Evolutionary conservation across 2,797 vertebrate genomes (phyloP).

Genomic region (Lophotriccus pileatus): DNA sequence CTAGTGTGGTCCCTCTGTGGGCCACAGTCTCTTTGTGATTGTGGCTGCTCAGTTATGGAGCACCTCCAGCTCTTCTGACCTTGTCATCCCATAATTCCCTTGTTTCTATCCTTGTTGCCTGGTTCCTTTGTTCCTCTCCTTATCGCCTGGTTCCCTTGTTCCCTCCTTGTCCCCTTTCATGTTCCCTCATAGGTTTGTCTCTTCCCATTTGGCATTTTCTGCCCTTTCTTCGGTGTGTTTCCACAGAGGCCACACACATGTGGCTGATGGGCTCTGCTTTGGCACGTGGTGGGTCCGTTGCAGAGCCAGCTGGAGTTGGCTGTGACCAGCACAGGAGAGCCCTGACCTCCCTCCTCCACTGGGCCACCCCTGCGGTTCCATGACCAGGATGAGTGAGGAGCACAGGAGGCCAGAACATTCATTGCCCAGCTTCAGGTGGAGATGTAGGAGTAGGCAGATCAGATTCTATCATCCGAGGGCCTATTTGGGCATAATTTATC

Average conservation of each 20-base stretch:
- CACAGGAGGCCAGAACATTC: not conserved
- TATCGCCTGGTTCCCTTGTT: not conserved
- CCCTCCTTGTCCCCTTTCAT: not conserved
- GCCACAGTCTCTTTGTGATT: not conserved
- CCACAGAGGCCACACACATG: accelerated
- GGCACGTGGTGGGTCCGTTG: accelerated
- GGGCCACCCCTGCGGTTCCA: not conserved
- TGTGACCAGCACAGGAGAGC: not conserved
- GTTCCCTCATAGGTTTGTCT: not conserved
- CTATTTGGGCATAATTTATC: not conserved
- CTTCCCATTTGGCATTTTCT: not conserved
- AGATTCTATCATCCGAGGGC: not conserved
- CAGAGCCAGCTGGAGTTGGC: not conserved
- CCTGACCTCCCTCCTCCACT: not conserved
- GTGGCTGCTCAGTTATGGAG: not conserved
- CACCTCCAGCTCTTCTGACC: not conserved
- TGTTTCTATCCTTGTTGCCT: too few species aligned
- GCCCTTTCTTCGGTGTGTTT: not conserved
- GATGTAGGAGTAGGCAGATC: not conserved
- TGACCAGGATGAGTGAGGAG: not conserved
- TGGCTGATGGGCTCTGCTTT: not conserved
- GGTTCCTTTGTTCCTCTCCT: not conserved
- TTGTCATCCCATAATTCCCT: not conserved
- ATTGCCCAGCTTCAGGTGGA: not conserved
- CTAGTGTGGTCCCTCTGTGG: not conserved